Evolutionary conservation across 2,888 invertebrate genomes (phyloP), one percentile per base, ranked within the genome.

Genomic region (Bombylius discolor): DNA sequence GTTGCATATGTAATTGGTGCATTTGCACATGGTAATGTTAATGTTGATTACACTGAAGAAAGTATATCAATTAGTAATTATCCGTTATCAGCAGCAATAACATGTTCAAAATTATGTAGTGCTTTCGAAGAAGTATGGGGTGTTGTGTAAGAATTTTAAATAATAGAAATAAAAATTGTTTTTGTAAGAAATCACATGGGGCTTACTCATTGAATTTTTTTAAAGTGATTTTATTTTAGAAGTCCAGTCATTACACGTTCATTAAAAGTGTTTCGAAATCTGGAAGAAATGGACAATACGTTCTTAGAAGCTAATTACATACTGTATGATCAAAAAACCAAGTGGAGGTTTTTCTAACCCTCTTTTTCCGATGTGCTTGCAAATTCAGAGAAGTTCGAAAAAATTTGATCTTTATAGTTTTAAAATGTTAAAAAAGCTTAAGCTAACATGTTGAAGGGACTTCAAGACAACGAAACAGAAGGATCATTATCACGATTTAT

Each of bases 41-140:
- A 83, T 64, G 77, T 78, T 2, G 94, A 97, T 72, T 99, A 97
- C 73, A 82, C 86, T 2, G 97, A 99, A 77, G 89, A 89, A 61
- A 83, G 84, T 0, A 79, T 92, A 67, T 93, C 98, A 5, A 89
- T 99, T 56, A 96, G 96, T 71, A 92, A 89, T 70, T 98, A 95
- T 76, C 99, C 98, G 5, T 76, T 99, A 46, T 98, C 97, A 45
- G 99, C 91, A 32, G 99, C 99, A 11, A 78, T 98, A 56, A 89
- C 98, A 1, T 99, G 98, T 76, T 86, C 92, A 33, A 99, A 99
- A 76, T 71, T 99, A 52, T 96, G 95, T 76, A 82, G 84, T 51
- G 93, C 91, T 5, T 97, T 97, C 77, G 97, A 98, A 77, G 92
- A 96, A 77, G 85, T 81, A 34, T 98, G 97, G 97, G 81, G 79